Percentiles rank a stretch among this genome's conserved stretches.
Evolutionary conservation across 1,140 invertebrate species (phyloP).

Genomic region (Leptoteleia sp.): DNA sequence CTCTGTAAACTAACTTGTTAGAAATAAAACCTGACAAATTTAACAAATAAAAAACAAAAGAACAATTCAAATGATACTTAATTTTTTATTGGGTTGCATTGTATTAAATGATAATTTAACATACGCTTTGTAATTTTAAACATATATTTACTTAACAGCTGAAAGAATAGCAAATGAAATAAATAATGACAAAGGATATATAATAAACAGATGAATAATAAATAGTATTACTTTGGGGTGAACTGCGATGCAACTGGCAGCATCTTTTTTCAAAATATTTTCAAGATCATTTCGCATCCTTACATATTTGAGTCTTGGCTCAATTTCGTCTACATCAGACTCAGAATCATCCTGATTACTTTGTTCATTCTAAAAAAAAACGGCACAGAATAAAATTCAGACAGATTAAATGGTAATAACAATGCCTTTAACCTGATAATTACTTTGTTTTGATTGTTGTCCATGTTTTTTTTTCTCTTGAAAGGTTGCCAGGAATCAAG

Average conservation of each 20-base stretch:
- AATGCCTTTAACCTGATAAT: conserved; percentile 16
- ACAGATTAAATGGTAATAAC: conserved; percentile 4
- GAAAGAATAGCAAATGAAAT: no score
- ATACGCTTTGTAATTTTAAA: no score
- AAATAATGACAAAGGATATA: no score
- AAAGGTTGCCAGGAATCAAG: not conserved
- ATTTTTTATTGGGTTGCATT: no score
- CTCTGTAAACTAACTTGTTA: no score
- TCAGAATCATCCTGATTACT: conserved; percentile 77
- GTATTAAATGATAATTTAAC: no score
- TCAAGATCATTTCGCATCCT: conserved; percentile 93
- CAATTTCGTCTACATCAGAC: conserved; percentile 85
- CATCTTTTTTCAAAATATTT: conserved; percentile 92
- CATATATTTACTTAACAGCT: no score
- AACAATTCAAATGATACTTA: no score
- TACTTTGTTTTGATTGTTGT: conserved; percentile 63
- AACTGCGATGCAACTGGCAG: conserved; percentile 94
- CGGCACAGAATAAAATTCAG: not conserved
- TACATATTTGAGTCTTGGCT: conserved; percentile 96
- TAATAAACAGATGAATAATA: no score
- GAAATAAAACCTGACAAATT: no score
- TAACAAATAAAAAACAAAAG: no score
- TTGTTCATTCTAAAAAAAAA: conserved; percentile 66
- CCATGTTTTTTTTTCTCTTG: conserved; percentile 43
- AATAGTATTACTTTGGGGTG: conserved; percentile 94